Evolutionary conservation across 2,888 invertebrate genomes (phyloP), one percentile per base, ranked within the genome.

Genomic region (Brachyptera risi): DNA sequence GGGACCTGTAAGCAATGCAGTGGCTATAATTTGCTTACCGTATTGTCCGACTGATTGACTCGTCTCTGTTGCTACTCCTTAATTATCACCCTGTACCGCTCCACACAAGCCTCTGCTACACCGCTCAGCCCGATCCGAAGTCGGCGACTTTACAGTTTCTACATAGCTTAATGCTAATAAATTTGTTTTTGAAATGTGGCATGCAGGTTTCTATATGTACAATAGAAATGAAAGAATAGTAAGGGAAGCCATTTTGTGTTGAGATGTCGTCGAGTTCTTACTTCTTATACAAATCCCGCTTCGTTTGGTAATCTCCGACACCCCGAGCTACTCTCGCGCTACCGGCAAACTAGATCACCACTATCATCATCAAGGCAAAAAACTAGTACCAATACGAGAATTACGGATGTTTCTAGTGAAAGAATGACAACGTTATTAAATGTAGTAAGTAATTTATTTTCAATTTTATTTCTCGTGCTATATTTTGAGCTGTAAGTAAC

Each of bases 241-340:
- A 37, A 4, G 54, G 37, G 54, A 54, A 54, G 54, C 54, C 54
- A 54, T 54, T 54, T 54, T 54, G 54, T 54, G 54, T 35, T 54
- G 7, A 31, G 21, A 54, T 54, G 35, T 54, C 54, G 37, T 54
- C 54, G 37, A 11, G 15, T 35, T 35, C 23, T 47, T 23, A 24
- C 23, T n/a, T 24, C 31, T 31, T 31, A 31, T 44, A 44, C 44
- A 44, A 44, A 19, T 44, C 44, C 21, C 17, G 17, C 23, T 35
- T 37, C 54, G 54, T 54, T 54, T 54, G 54, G 35, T 15, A 21
- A 21, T 54, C 54, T 54, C 54, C 54, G 54, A 15, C 54, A 37
- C 3, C 4, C 44, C 3, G 3, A 7, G 17, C 31, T 31, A 31
- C 31, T 31, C 31, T 31, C 31, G 11, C 31, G n/a, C n/a, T n/a